Base-by-base conservation (phyloP, 1,140 invertebrate species). In the Sycophila sp. region DNA sequence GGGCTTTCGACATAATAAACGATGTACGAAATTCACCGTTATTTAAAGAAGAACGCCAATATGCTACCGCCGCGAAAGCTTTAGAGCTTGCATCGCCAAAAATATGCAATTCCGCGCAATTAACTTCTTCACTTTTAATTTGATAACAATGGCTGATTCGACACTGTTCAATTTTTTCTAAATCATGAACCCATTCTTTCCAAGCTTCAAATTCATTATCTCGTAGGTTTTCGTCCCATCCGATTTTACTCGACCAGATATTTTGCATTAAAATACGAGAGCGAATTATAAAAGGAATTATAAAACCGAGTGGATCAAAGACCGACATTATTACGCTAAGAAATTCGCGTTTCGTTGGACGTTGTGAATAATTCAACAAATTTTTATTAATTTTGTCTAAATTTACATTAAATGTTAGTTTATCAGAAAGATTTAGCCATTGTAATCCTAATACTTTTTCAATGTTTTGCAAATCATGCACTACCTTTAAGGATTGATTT, bases 11-110 rank as follows among this genome's bases (percentile, higher is more conserved):
- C 6, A 22, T 10, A 24, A 59, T 59, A 15, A 59, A 19, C 10
- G 36, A 17, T 28, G 26, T 15, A 24, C 40, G 17, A 40, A 7
- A 22, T 22, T 19, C 17, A 22, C 8, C 17, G 4, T 59, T 36
- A 5, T 17, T 19, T 24, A 59, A 30, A 2, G 15, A 22, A 59
- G 40, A 22, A 32, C 79, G 28, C 69, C 76, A 76, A 55, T 80
- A 85, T 15, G 70, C 72, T 4, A 71, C 78, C 0, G 75, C 66
- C 1, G 76, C 76, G 62, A 76, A 82, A 0, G 78, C 78, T 22
- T 75, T 55, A 30, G 77, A 66, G 30, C 80, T 81, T 0, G 81
- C 80, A 19, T 82, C 82, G 38, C 67, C 72, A 63, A 83, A 83
- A 0, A 77, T 59, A 68, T 84, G 78, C 22, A 80, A 32, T 32